These are phyloP conservation scores for Onychostruthus taczanowskii DNA, from an alignment of 2,113 vertebrate species.

Conservation along the genomic window DNA sequence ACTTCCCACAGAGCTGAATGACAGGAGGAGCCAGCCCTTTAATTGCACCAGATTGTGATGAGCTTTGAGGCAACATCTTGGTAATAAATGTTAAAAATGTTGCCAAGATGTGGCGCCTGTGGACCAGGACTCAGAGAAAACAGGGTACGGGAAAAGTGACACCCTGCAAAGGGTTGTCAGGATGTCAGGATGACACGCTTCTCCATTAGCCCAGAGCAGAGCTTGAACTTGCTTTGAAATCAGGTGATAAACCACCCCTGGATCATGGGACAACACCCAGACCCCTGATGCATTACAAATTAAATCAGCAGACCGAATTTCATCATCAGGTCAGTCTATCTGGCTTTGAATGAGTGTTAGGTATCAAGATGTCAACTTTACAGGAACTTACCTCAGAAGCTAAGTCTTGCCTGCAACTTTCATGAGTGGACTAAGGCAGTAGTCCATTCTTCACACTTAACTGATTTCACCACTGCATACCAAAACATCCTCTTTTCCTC, in stretches of 20 bases:
- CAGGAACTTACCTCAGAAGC: not conserved
- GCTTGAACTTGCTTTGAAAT: not conserved
- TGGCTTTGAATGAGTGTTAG: not conserved
- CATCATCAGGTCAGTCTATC: not conserved
- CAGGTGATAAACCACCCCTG: not conserved
- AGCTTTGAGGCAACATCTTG: not conserved
- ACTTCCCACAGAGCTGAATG: constrained; percentile 25
- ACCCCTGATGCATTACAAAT: not conserved
- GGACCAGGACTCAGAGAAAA: not conserved
- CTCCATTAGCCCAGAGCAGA: not conserved
- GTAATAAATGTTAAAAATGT: not conserved
- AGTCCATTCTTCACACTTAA: not conserved
- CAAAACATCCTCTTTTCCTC: not conserved
- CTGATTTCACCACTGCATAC: not conserved
- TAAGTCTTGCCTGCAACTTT: not conserved
- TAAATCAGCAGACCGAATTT: not conserved
- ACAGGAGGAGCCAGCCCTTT: constrained; percentile 15
- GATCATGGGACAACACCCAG: not conserved
- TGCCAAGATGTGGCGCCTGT: not conserved
- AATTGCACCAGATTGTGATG: not conserved
- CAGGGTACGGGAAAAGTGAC: not conserved
- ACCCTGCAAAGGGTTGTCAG: not conserved
- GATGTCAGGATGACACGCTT: not conserved
- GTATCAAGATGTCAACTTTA: not conserved
- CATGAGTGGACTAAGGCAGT: not conserved